These are phyloP conservation scores for Crypturellus undulatus DNA, from an alignment of 2,113 vertebrate genomes.

Conservation along the genomic window DNA sequence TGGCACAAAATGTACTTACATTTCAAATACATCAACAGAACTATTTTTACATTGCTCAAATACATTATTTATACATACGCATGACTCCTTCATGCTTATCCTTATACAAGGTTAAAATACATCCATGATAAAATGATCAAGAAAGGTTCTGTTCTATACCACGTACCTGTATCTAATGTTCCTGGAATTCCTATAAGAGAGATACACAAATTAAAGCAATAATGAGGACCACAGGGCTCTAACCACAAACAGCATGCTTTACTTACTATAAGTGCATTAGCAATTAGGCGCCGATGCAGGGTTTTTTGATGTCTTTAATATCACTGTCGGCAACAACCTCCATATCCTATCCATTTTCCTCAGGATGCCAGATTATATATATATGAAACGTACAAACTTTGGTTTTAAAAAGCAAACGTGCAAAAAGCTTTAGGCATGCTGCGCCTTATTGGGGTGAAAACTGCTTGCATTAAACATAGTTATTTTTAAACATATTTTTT, in stretches of 20 bases:
- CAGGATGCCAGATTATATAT: not conserved
- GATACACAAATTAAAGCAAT: conserved; percentile 24
- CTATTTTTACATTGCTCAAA: conserved; percentile 67
- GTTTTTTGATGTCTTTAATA: not conserved
- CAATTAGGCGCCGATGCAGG: not conserved
- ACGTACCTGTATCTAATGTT: conserved; percentile 32
- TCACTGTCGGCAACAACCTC: not conserved
- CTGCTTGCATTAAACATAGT: not conserved
- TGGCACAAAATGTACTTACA: conserved; percentile 83
- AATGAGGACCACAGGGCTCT: conserved; percentile 20
- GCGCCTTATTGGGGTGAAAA: conserved; percentile 5
- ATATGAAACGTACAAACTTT: conserved; percentile 50
- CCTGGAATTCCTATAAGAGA: conserved; percentile 37
- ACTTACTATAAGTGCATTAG: not conserved
- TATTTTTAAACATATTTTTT: not conserved
- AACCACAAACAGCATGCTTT: conserved; percentile 33
- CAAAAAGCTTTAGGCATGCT: conserved; percentile 51
- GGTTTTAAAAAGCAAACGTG: conserved; percentile 55
- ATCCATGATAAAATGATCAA: conserved; percentile 55
- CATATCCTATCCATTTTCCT: not conserved
- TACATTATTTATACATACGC: conserved; percentile 70
- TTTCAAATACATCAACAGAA: conserved; percentile 72
- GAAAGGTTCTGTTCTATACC: conserved; percentile 50
- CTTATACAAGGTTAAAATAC: conserved; percentile 76
- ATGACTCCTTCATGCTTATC: conserved; percentile 77